Base-by-base conservation (phyloP, 1,140 invertebrate genomes). In the Agraylea sexmaculata region DNA sequence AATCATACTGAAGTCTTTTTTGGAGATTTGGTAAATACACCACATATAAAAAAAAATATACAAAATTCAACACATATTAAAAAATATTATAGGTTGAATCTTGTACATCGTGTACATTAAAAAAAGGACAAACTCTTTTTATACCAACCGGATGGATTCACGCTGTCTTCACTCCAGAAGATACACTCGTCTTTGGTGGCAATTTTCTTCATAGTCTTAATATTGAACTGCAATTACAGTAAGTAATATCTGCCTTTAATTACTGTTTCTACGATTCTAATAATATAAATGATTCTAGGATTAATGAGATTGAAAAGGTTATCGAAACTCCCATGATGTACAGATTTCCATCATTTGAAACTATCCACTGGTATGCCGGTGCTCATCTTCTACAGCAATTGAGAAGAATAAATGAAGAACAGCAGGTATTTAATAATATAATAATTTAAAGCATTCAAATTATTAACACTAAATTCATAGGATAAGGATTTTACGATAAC, bases 81-180 rank as follows among this genome's bases (percentile, higher is more conserved):
- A 31, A 33, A 17, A 31, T 40, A 28, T 37, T 38, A 43, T 59
- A 78, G 70, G 79, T 80, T 43, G 81, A 84, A 45, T 71, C 70
- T 42, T 86, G 83, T 59, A 80, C 79, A 37, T 76, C 76, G 38
- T 79, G 75, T 46, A 68, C 77, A 17, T 58, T 91, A 19, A 74
- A 73, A 40, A 73, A 83, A 33, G 87, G 87, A 0, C 78, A 92
- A 55, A 94, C 88, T 0, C 71, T 95, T 47, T 79, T 94, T 57
- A 87, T 94, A 40, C 90, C 90, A 2, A 85, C 83, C 13, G 90
- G 89, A 0, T 95, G 91, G 91, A 93, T 95, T 47, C 90, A 95
- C 60, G 88, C 88, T 4, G 88, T 93, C n/a, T 73, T 83, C 41
- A 94, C 89, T 0, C 83, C 87, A 0, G 68, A 76, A 16, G 90